Evolutionary conservation across 2,797 vertebrate species (phyloP), one percentile per base, ranked within the genome.

Genomic region (Platalea minor): DNA sequence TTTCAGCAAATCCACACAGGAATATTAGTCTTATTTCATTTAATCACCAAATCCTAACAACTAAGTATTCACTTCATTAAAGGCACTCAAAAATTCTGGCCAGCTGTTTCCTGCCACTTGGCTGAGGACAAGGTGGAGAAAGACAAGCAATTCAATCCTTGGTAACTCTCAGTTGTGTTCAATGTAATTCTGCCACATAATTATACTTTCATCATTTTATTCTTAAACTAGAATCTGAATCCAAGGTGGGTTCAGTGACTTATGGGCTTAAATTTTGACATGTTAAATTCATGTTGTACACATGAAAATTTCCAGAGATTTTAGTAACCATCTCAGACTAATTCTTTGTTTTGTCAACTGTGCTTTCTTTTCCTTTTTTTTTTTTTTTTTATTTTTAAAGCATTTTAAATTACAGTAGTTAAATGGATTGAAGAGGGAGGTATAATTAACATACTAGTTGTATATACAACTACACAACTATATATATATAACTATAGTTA

Each of bases 1-100:
- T 98, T 98, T 98, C 97, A 96, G 96, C 96, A 97, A 98, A 98
- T 94, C 95, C 98, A 98, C 98, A 93, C 90, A 98, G 98, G 98
- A 98, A 98, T 99, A 98, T 98, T 98, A 98, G 98, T 99, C 98
- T 98, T 98, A 98, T 98, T 98, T 98, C 97, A 98, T 99, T 98
- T 99, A 99, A 98, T 99, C 98, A 98, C 97, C 97, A 98, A 97
- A 98, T 98, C 97, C 97, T 98, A 97, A 96, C 98, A 97, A 98
- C 93, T 97, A 98, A 98, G 97, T 98, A 96, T 98, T 98, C 97
- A 98, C 98, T 99, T 99, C 98, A 99, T 99, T 99, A 99, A 98
- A 98, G 98, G 97, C 98, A 97, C 98, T 98, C 98, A 99, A 97
- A 98, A 98, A 99, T 99, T 99, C 99, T 98, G 97, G 96, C 98